Conservation (phyloP, 1,140 invertebrate genomes). For the Leptopilina boulardi region DNA sequence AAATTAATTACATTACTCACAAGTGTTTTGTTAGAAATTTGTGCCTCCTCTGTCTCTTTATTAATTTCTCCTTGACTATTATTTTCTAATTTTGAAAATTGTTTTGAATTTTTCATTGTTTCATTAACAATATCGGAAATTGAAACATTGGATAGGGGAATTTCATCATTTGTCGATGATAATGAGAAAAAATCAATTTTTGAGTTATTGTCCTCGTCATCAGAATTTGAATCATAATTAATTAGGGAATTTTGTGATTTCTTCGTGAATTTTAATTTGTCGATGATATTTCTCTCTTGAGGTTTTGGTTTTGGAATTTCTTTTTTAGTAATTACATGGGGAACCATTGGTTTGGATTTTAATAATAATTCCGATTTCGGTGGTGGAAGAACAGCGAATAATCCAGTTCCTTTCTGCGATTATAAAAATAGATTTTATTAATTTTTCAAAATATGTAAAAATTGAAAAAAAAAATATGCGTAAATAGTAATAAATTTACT, state of each 20-base stretch:
- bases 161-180: conserved; percentile 40
- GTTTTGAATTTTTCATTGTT: not conserved
- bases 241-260: conserved; percentile 10
- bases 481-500: conserved; percentile 11
- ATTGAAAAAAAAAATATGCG: conserved; percentile 18
- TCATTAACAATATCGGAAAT: not conserved
- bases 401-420: conserved; percentile 62
- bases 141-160: not conserved
- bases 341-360: conserved; percentile 62
- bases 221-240: conserved; percentile 73
- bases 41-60: not conserved
- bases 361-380: conserved; percentile 63
- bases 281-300: conserved; percentile 20
- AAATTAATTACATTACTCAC: conserved; percentile 66
- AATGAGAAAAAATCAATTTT: conserved; percentile 64
- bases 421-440: conserved; percentile 39
- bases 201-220: conserved; percentile 67
- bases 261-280: conserved; percentile 41
- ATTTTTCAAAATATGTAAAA: conserved; percentile 31
- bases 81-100: not conserved
- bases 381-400: conserved; percentile 72
- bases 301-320: conserved; percentile 27
- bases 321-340: conserved; percentile 65
- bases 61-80: not conserved
- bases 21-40: conserved; percentile 48